phyloP scores from a whole-genome alignment of 2,113 vertebrate species.

The Actenoides hombroni region DNA sequence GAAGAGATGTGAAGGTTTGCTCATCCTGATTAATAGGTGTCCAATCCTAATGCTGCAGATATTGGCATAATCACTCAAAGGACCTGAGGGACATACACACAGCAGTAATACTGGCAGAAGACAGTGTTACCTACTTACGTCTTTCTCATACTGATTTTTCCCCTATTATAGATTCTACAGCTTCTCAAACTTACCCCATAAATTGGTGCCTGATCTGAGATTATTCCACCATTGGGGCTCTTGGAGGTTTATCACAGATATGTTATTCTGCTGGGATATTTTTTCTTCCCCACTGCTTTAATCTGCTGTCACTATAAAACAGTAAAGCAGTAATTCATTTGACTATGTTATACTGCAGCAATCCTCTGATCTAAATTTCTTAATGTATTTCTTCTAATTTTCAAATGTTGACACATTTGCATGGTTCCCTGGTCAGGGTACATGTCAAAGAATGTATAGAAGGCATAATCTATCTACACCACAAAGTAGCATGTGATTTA shows the following conservation, averaged over 20 bases:
- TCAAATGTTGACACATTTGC: neutral
- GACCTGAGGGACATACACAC: neutral
- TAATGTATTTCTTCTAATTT: constrained; percentile 11
- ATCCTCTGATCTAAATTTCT: neutral
- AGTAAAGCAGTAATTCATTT: constrained; percentile 14
- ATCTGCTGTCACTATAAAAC: constrained; percentile 7
- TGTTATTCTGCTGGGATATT: neutral
- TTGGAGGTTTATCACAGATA: constrained; percentile 17
- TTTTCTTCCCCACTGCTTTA: neutral
- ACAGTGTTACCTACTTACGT: neutral
- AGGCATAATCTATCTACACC: neutral
- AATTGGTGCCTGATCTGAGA: constrained; percentile 29
- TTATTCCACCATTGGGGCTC: neutral
- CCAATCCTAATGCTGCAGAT: neutral
- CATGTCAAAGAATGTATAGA: neutral
- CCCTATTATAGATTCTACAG: neutral
- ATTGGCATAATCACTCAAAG: constrained; percentile 29
- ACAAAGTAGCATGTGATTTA: neutral
- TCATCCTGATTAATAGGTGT: constrained; percentile 55
- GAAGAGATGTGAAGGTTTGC: constrained; percentile 47
- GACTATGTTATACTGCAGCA: neutral
- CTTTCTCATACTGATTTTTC: neutral
- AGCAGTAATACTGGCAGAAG: neutral
- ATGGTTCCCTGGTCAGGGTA: neutral
- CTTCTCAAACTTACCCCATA: constrained; percentile 38